Conservation (phyloP, 2,888 invertebrate species). For the Noctua pronuba region DNA sequence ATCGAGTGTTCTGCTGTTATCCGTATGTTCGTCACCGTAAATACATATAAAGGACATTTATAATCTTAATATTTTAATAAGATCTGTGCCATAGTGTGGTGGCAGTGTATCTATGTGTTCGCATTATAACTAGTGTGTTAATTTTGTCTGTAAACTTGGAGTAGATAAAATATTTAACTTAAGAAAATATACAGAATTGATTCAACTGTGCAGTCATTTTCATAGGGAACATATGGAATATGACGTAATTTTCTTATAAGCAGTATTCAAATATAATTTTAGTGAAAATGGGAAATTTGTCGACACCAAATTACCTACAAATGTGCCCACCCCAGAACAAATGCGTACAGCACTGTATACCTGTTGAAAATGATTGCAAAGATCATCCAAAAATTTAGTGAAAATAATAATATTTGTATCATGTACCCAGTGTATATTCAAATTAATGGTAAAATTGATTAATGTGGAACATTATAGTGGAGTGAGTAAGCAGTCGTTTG, state of each 20-base stretch:
- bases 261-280: constrained; percentile 63
- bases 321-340: constrained; percentile 57
- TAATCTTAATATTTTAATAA: constrained; percentile 77
- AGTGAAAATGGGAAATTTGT: constrained; percentile 51
- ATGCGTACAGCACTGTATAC: constrained; percentile 44
- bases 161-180: constrained; percentile 83
- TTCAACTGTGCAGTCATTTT: constrained; percentile 63
- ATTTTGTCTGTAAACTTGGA: constrained; percentile 85
- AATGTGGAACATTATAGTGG: constrained; percentile 59
- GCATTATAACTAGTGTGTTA: constrained; percentile 84
- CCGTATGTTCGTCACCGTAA: constrained; percentile 69
- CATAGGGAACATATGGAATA: constrained; percentile 45
- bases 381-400: constrained; percentile 44
- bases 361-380: constrained; percentile 61
- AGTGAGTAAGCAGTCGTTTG: constrained; percentile 27
- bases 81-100: constrained; percentile 90
- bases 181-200: constrained; percentile 78
- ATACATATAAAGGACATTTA: constrained; percentile 77
- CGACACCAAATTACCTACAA: constrained; percentile 37
- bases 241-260: constrained; percentile 56
- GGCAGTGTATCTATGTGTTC: constrained; percentile 86
- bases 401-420: constrained; percentile 60
- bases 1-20: constrained; percentile 59
- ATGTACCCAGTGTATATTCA: constrained; percentile 66
- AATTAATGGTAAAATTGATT: constrained; percentile 57